Evolutionary conservation across 2,797 vertebrate species (phyloP).

Genomic region (Xiphorhynchus erythropygius): DNA sequence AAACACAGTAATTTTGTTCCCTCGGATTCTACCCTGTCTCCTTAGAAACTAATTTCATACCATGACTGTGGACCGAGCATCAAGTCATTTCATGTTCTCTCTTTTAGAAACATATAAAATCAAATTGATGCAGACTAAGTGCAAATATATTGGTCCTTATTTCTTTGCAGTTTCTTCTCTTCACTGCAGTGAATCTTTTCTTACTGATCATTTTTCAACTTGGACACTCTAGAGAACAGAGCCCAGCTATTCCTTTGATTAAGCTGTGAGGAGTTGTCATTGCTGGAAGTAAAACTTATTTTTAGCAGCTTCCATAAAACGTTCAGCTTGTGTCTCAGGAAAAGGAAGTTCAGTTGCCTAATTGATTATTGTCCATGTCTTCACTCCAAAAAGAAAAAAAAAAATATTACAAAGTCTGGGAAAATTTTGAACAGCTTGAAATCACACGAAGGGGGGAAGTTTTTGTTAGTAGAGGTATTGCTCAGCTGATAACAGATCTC

Average conservation of each 20-base stretch:
- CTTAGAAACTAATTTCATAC: conserved; percentile 1
- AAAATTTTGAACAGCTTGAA: neutral
- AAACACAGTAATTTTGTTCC: neutral
- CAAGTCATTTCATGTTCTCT: neutral
- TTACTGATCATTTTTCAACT: neutral
- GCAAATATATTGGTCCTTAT: neutral
- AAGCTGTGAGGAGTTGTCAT: neutral
- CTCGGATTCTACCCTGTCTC: neutral
- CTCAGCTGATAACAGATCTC: neutral
- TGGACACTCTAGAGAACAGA: neutral
- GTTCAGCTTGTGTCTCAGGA: neutral
- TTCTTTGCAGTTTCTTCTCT: neutral
- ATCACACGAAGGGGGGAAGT: neutral
- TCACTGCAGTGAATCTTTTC: neutral
- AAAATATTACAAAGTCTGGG: neutral
- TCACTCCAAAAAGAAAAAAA: neutral
- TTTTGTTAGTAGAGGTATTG: neutral
- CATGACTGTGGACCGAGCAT: neutral
- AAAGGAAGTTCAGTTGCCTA: neutral
- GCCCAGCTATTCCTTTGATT: neutral
- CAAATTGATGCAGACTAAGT: neutral
- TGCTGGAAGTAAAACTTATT: conserved; percentile 18
- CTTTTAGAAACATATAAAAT: neutral
- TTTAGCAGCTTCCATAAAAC: neutral
- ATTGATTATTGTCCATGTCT: neutral